Percentiles rank a stretch among this genome's conserved stretches.
Evolutionary conservation across 64 coral and sea anemone species (phyloP).

Genomic region (Porites lutea): DNA sequence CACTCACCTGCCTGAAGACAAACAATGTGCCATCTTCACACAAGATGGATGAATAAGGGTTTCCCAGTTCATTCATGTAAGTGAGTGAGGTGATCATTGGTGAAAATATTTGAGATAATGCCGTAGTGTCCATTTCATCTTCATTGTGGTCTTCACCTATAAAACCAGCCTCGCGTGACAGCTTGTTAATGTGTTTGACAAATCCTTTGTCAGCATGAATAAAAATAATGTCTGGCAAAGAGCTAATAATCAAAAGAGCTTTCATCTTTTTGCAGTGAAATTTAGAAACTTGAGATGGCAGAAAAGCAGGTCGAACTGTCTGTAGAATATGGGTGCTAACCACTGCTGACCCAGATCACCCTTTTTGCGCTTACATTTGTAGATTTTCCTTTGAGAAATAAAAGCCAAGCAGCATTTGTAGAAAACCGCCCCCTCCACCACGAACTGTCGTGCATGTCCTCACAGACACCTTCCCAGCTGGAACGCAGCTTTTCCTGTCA

Average conservation of each 20-base stretch:
- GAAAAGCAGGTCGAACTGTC: no score
- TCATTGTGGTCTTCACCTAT: constrained; percentile 43
- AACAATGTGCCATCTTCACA: constrained; percentile 91
- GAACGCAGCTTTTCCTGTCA: no score
- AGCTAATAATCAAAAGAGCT: constrained; percentile 77
- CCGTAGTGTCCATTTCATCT: constrained; percentile 78
- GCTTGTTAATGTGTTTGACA: constrained; percentile 78
- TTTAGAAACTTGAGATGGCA: no score
- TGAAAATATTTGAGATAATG: constrained; percentile 79
- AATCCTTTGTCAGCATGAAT: constrained; percentile 93
- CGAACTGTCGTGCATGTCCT: no score
- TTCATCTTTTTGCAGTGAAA: constrained; percentile 64
- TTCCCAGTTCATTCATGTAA: constrained; percentile 89
- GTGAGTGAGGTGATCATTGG: constrained; percentile 92
- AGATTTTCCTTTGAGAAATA: no score
- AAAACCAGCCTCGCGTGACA: constrained; percentile 61
- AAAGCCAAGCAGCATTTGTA: no score
- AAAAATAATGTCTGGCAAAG: constrained; percentile 94
- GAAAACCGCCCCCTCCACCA: no score
- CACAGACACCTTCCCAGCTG: no score
- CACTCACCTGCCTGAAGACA: constrained; percentile 89
- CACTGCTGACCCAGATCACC: no score
- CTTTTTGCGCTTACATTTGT: no score
- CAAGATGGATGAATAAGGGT: constrained; percentile 89
- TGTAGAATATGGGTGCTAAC: no score